phyloP scores from a whole-genome alignment of 1,140 invertebrate genomes.

The Goniozus legneri region DNA sequence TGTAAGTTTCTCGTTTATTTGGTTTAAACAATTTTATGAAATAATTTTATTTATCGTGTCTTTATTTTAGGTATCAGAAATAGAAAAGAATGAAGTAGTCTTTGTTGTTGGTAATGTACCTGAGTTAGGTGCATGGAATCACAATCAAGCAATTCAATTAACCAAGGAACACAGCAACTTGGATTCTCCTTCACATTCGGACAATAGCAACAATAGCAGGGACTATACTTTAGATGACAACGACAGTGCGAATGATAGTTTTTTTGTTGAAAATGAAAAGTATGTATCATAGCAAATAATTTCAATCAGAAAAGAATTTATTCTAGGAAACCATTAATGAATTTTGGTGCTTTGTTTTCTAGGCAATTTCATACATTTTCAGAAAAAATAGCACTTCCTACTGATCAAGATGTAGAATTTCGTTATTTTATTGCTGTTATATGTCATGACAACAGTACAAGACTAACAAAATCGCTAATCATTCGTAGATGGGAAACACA shows the following conservation, averaged over 20 bases:
- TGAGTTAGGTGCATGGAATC: slow-evolving; percentile 51
- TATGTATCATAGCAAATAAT: slow-evolving; percentile 21
- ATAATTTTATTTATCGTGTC: background rate
- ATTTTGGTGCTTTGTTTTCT: no score
- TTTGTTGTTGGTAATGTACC: slow-evolving; percentile 51
- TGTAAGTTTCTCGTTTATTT: slow-evolving; percentile 27
- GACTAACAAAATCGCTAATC: slow-evolving; percentile 59
- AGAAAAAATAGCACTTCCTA: slow-evolving; percentile 57
- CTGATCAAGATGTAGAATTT: slow-evolving; percentile 66
- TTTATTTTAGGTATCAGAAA: slow-evolving; percentile 33
- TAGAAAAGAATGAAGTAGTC: slow-evolving; percentile 48
- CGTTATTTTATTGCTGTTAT: slow-evolving; percentile 70
- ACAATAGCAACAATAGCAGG: slow-evolving; percentile 34
- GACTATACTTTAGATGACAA: slow-evolving; percentile 33
- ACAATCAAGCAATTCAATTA: slow-evolving; percentile 48
- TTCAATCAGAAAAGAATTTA: no score
- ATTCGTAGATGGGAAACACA: slow-evolving; percentile 84
- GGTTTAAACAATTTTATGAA: slow-evolving; percentile 6
- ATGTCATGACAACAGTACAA: slow-evolving; percentile 49
- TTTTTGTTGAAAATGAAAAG: slow-evolving; percentile 31
- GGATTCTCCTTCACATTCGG: slow-evolving; percentile 35
- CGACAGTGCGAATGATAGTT: slow-evolving; percentile 29
- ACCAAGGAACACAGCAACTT: slow-evolving; percentile 35
- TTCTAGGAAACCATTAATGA: no score
- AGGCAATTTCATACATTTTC: no score